Conservation (phyloP, 1,140 invertebrate genomes). For the Dinoponera quadriceps region DNA sequence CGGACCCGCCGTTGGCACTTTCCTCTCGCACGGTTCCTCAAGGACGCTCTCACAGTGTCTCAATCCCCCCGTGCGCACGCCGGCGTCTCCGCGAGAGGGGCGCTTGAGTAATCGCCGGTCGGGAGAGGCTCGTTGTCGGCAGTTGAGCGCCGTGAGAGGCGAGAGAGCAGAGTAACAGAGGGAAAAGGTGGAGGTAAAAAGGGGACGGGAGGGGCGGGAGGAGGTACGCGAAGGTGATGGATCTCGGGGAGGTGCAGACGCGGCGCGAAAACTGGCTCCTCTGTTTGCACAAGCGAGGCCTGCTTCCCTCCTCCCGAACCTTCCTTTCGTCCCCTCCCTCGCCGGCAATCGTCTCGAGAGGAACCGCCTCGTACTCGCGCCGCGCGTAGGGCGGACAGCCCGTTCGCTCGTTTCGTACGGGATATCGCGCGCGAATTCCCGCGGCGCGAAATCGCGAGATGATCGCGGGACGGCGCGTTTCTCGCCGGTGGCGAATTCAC, state of each 20-base stretch:
- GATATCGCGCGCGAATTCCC: constrained; percentile 32
- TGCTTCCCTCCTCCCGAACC: constrained; percentile 70
- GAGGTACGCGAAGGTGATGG: constrained; percentile 72
- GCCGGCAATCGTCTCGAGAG: constrained; percentile 52
- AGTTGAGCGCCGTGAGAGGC: constrained; percentile 55
- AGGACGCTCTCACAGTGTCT: constrained; percentile 71
- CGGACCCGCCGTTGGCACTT: constrained; percentile 8
- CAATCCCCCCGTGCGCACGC: constrained; percentile 48
- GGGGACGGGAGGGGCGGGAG: constrained; percentile 56
- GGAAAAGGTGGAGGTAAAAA: constrained; percentile 65
- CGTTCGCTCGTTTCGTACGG: constrained; percentile 41
- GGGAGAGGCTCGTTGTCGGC: constrained; percentile 63
- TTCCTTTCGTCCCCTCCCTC: constrained; percentile 69
- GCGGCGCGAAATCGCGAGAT: background rate
- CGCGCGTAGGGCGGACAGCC: constrained; percentile 72
- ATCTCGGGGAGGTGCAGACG: constrained; percentile 76
- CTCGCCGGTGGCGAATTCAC: background rate
- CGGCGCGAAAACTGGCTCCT: constrained; percentile 77
- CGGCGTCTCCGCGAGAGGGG: constrained; percentile 45
- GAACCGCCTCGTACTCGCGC: constrained; percentile 64
- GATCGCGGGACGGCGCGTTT: background rate
- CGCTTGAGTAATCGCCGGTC: constrained; percentile 70
- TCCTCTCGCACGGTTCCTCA: constrained; percentile 37
- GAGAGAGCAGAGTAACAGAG: constrained; percentile 60
- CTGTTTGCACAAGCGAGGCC: constrained; percentile 78